Base-by-base conservation (phyloP, 2,888 invertebrate species). In the Subacronicta megacephala region DNA sequence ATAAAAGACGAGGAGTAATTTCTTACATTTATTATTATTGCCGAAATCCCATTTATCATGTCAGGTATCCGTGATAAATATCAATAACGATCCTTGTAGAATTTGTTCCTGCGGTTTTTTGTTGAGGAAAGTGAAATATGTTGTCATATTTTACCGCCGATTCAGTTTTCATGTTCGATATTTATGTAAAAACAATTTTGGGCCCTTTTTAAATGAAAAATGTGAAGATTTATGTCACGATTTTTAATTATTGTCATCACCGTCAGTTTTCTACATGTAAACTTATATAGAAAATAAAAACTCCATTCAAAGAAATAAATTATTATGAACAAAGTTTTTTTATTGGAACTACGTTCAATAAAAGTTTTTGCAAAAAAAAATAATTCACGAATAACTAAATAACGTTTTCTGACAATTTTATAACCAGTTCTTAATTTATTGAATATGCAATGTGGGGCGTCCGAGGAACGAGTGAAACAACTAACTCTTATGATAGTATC, bases 1-100 rank as follows among this genome's bases (percentile, higher is more conserved):
- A 78, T 75, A 63, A 75, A 62, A 70, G 73, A 78, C 68, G 80
- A 71, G 69, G 70, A 76, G 75, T 81, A 81, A 82, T 81, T 78
- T 69, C 72, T 77, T 76, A 81, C 81, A 81, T 83, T 83, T 84
- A 83, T 84, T 84, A 78, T 81, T 77, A 84, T 81, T 74, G 77
- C 64, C 66, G 57, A 75, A 80, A 72, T 75, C 64, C 66, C 77
- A 74, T 75, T 75, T 77, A 72, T 80, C 76, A 75, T 69, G 71
- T 73, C 71, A 68, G 67, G 64, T 66, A 68, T 73, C 62, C 54
- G 58, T 69, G 75, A 66, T 79, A 80, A 79, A 80, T 80, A 78
- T 78, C 80, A 76, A 78, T 77, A 79, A 75, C 63, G 72, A 62
- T 50, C 41, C 71, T 65, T 74, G 62, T 67, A 71, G 55, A 74